Evolutionary conservation across 2,888 invertebrate species (phyloP).

Genomic region (Argyresthia goedartella): DNA sequence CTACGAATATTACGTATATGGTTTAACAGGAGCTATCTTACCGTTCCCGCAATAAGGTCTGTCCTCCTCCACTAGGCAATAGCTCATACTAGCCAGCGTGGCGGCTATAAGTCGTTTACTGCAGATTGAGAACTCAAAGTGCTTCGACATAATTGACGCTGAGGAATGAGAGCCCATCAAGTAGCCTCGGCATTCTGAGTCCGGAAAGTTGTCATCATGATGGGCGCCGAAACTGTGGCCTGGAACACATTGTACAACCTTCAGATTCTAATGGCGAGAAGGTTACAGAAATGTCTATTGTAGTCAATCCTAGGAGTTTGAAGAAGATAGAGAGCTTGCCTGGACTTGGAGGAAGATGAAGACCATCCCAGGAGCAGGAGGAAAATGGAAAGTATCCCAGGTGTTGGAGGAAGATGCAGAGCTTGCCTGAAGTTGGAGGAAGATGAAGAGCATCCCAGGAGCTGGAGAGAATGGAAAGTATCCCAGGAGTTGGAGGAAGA

Average conservation of each 20-base stretch:
- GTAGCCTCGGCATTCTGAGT: constrained; percentile 46
- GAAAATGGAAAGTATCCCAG: no score
- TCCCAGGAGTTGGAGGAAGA: no score
- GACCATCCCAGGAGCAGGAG: no score
- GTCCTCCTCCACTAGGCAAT: constrained; percentile 50
- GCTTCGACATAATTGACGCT: constrained; percentile 25
- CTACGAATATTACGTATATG: no score
- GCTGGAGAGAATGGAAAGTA: no score
- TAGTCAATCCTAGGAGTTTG: no score
- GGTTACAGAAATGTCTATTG: no score
- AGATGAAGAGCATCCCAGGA: no score
- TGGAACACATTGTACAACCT: constrained; percentile 12
- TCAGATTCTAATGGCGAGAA: background rate
- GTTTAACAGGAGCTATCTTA: constrained; percentile 16
- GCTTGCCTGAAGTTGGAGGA: no score
- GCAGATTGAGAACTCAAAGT: constrained; percentile 59
- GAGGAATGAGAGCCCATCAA: constrained; percentile 64
- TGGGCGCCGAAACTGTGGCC: constrained; percentile 70
- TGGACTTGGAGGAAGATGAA: no score
- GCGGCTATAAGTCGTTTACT: constrained; percentile 56
- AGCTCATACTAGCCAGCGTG: constrained; percentile 58
- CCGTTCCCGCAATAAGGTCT: constrained; percentile 68
- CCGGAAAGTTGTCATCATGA: constrained; percentile 61
- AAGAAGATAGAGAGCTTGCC: no score
- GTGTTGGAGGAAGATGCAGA: no score